Evolutionary conservation across 2,888 invertebrate genomes (phyloP).

Genomic region (Rhodophaea formosa): DNA sequence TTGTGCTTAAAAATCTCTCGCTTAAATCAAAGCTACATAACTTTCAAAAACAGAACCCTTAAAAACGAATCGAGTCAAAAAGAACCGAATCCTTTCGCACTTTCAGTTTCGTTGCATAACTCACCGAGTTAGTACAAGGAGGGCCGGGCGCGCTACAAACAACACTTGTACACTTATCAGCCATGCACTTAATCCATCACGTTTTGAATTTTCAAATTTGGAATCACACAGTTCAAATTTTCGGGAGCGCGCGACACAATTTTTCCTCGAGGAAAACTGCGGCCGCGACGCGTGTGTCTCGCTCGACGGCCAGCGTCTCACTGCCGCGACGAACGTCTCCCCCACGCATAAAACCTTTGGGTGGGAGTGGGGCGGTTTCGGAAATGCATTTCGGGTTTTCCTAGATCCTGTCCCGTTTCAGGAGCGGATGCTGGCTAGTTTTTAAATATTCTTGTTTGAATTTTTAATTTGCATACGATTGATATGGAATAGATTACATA

Average conservation of each 20-base stretch:
- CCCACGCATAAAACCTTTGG: slow-evolving; percentile 71
- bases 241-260: slow-evolving; percentile 66
- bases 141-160: slow-evolving; percentile 66
- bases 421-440: neutral
- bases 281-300: slow-evolving; percentile 70
- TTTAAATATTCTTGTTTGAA: neutral
- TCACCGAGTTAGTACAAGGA: slow-evolving; percentile 44
- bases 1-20: too few species aligned
- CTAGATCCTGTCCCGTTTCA: slow-evolving; percentile 5
- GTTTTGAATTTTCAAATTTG: slow-evolving; percentile 27
- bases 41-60: neutral
- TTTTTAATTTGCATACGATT: neutral
- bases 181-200: slow-evolving; percentile 77
- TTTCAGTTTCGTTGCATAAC: slow-evolving; percentile 48
- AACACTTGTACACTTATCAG: slow-evolving; percentile 66
- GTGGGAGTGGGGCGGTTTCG: slow-evolving; percentile 66
- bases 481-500: too few species aligned
- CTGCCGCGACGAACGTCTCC: slow-evolving; percentile 52
- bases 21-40: too few species aligned
- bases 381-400: slow-evolving; percentile 34
- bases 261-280: slow-evolving; percentile 72
- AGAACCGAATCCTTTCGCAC: slow-evolving; percentile 42
- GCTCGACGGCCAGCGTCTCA: slow-evolving; percentile 66
- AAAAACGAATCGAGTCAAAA: neutral
- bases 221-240: slow-evolving; percentile 27